Base-by-base conservation (phyloP, 2,888 invertebrate genomes). In the Catocala sponsa region DNA sequence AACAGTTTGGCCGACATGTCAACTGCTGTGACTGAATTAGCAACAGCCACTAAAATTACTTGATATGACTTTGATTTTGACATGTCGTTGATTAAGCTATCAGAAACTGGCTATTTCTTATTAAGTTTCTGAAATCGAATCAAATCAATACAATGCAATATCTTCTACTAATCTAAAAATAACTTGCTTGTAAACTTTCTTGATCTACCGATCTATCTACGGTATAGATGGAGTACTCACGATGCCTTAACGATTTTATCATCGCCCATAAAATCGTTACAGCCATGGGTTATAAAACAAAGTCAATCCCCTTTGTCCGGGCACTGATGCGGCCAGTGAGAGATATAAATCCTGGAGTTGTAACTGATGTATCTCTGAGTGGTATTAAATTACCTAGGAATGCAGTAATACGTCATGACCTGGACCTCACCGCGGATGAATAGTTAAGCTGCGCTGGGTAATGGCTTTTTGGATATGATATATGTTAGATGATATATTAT, bases 211-310 rank as follows among this genome's bases (percentile, higher is more conserved):
- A 9, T 48, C 12, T 5, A 32, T 33, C 48, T n/a, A 11, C 25
- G n/a, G 15, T 6, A 44, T 13, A 12, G 12, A 44, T 13, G 7
- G 12, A 52, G 41, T 59, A 43, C 32, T 47, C 47, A 48, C 33
- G 42, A 47, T 6, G 42, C 13, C 12, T 10, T 25, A 52, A 47
- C 12, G 43, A 53, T 59, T 63, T 44, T 57, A 71, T 66, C 56
- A 68, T 68, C 55, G 63, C 52, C 62, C 61, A 59, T 71, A 64
- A 74, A 74, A 66, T 50, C 52, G 54, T 59, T 57, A 63, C 60
- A 59, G 63, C 63, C 56, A 48, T 7, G 15, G 25, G 25, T 53
- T 55, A 61, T 69, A 72, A 71, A 74, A 74, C 59, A 64, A 71
- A 60, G 50, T 57, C 43, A 64, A 64, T 66, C 66, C 59, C 51